Conservation (phyloP, 2,888 invertebrate genomes). For the Bembecia ichneumoniformis region DNA sequence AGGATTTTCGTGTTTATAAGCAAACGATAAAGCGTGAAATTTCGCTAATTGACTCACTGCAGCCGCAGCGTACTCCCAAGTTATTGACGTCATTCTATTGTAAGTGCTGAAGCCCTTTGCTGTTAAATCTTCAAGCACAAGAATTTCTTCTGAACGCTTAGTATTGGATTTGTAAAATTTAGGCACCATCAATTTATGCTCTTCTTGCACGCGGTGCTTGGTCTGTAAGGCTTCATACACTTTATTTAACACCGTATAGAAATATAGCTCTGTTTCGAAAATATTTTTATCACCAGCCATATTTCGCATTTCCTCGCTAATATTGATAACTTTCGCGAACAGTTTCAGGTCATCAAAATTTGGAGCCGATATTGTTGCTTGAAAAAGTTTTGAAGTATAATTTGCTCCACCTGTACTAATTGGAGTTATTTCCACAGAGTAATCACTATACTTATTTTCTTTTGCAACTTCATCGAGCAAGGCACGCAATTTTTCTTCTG, state of each 20-base stretch:
- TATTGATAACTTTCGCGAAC: slow-evolving; percentile 37
- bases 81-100: slow-evolving; percentile 24
- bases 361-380: slow-evolving; percentile 14
- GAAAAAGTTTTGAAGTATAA: slow-evolving; percentile 25
- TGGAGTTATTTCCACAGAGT: slow-evolving; percentile 14
- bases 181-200: slow-evolving; percentile 8
- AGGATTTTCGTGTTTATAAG: slow-evolving; percentile 24
- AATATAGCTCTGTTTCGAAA: slow-evolving; percentile 2
- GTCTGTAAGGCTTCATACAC: slow-evolving; percentile 7
- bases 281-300: slow-evolving; percentile 11
- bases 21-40: slow-evolving; percentile 36
- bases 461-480: slow-evolving; percentile 24
- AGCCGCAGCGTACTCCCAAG: slow-evolving; percentile 26
- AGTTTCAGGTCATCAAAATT: slow-evolving; percentile 18
- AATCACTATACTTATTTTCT: slow-evolving; percentile 20
- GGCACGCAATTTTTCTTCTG: background rate
- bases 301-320: slow-evolving; percentile 26
- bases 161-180: slow-evolving; percentile 16
- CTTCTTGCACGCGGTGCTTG: slow-evolving; percentile 4
- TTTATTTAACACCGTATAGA: slow-evolving; percentile 4
- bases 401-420: slow-evolving; percentile 27
- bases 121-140: slow-evolving; percentile 25
- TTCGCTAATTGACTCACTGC: slow-evolving; percentile 26
- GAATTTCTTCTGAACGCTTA: slow-evolving; percentile 12
- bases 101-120: slow-evolving; percentile 21